These are phyloP conservation scores for Aphidius ervi DNA, from an alignment of 1,140 invertebrate genomes.

Conservation along the genomic window DNA sequence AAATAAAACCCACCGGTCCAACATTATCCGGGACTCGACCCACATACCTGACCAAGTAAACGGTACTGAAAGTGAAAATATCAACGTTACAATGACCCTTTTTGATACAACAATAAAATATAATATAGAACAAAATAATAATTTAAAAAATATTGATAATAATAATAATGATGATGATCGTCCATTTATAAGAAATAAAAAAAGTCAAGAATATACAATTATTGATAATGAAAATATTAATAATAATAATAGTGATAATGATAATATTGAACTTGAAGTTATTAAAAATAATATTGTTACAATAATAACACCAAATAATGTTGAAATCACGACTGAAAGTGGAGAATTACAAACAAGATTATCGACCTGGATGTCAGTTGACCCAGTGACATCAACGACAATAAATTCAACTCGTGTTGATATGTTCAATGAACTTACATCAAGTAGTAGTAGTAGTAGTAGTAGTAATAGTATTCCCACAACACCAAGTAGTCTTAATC, in stretches of 20 bases:
- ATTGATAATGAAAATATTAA: background rate
- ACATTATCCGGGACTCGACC: slow-evolving; percentile 26
- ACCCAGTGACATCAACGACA: slow-evolving; percentile 12
- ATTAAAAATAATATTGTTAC: background rate
- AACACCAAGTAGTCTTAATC: slow-evolving; percentile 6
- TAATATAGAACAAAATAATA: slow-evolving; percentile 9
- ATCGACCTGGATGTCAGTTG: slow-evolving; percentile 23
- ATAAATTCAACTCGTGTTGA: background rate
- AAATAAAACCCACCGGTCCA: slow-evolving; percentile 24
- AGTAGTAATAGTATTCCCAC: slow-evolving; percentile 12
- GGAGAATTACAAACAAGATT: slow-evolving; percentile 3
- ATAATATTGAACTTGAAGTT: background rate
- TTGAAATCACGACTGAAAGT: background rate
- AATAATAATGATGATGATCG: background rate
- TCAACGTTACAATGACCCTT: slow-evolving; percentile 1
- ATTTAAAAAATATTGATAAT: background rate
- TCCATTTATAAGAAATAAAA: slow-evolving; percentile 8
- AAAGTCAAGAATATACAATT: background rate
- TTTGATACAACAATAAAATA: background rate
- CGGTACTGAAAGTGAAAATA: slow-evolving; percentile 15
- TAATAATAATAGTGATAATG: background rate
- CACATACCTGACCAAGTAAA: slow-evolving; percentile 28
- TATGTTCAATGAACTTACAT: slow-evolving; percentile 12
- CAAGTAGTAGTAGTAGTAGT: no score
- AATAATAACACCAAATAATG: background rate